These are phyloP conservation scores for Champsocephalus esox DNA, from an alignment of 2,797 vertebrate genomes.

Conservation along the genomic window DNA sequence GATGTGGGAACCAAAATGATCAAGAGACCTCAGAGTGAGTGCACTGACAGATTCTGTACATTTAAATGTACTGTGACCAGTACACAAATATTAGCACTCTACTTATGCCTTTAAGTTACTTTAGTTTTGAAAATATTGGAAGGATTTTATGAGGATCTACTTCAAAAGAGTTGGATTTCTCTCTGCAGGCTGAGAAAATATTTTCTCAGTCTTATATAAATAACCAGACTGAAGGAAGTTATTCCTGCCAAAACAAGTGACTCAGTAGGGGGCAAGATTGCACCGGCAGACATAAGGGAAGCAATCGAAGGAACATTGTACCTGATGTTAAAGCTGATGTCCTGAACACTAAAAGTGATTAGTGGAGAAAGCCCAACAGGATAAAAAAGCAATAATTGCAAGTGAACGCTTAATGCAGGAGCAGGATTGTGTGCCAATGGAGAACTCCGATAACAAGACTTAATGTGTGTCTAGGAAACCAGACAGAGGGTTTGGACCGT, in stretches of 20 bases:
- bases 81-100: slow-evolving; percentile 13
- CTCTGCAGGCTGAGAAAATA: slow-evolving; percentile 38
- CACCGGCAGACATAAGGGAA: slow-evolving; percentile 54
- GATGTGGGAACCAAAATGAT: neutral
- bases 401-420: slow-evolving; percentile 43
- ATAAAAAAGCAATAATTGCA: slow-evolving; percentile 38
- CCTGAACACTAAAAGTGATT: slow-evolving; percentile 52
- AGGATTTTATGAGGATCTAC: slow-evolving; percentile 31
- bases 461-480: slow-evolving; percentile 66
- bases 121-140: slow-evolving; percentile 18
- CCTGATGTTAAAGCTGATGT: slow-evolving; percentile 53
- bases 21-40: slow-evolving; percentile 18
- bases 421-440: slow-evolving; percentile 54
- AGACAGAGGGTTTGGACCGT: slow-evolving; percentile 42
- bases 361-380: slow-evolving; percentile 38
- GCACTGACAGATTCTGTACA: neutral
- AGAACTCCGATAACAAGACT: slow-evolving; percentile 64
- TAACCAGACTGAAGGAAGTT: slow-evolving; percentile 66
- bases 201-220: slow-evolving; percentile 67
- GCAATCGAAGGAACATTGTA: slow-evolving; percentile 40
- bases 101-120: neutral
- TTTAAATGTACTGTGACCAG: slow-evolving; percentile 2
- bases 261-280: slow-evolving; percentile 67
- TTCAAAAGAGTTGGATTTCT: slow-evolving; percentile 38
- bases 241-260: slow-evolving; percentile 68